Percentiles rank a stretch among this genome's conserved stretches.
These are phyloP conservation scores for Tetraodon nigroviridis DNA, from an alignment of 2,113 vertebrate genomes.

Conservation along the genomic window DNA sequence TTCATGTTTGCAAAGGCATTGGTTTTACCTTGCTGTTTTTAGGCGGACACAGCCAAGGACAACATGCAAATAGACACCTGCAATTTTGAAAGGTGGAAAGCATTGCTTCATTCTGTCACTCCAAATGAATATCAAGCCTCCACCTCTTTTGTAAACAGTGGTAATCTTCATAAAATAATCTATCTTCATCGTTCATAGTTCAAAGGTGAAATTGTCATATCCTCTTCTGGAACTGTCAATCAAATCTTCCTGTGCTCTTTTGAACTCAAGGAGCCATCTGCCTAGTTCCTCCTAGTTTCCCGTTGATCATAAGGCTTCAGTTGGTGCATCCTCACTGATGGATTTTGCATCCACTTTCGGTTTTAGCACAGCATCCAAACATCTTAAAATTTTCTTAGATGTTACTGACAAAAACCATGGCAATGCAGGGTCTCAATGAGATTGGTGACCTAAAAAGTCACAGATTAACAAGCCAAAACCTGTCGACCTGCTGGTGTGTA, in stretches of 20 bases:
- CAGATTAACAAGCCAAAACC: conserved; percentile 52
- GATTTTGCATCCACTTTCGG: too few species aligned
- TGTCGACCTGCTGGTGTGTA: conserved; percentile 39
- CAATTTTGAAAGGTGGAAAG: conserved; percentile 31
- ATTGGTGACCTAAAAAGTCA: conserved; percentile 26
- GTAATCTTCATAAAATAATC: conserved; percentile 63
- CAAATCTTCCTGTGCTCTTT: conserved; percentile 20
- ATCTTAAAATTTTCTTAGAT: too few species aligned
- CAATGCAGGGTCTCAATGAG: conserved; percentile 4
- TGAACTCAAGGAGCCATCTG: not conserved
- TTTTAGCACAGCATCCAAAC: too few species aligned
- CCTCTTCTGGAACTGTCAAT: conserved; percentile 31
- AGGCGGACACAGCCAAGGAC: not conserved
- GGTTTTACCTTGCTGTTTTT: conserved; percentile 17
- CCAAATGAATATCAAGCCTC: conserved; percentile 38
- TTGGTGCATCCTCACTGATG: not conserved
- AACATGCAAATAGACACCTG: conserved; percentile 23
- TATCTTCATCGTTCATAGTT: conserved; percentile 62
- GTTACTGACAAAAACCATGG: too few species aligned
- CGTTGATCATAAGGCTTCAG: not conserved
- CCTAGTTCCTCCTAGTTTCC: not conserved
- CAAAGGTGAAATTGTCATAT: conserved; percentile 66
- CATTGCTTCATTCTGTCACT: conserved; percentile 38
- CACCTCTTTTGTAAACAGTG: conserved; percentile 54
- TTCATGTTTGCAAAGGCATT: conserved; percentile 7